These are phyloP conservation scores for Fulica atra DNA, from an alignment of 2,113 vertebrate genomes.

Conservation along the genomic window DNA sequence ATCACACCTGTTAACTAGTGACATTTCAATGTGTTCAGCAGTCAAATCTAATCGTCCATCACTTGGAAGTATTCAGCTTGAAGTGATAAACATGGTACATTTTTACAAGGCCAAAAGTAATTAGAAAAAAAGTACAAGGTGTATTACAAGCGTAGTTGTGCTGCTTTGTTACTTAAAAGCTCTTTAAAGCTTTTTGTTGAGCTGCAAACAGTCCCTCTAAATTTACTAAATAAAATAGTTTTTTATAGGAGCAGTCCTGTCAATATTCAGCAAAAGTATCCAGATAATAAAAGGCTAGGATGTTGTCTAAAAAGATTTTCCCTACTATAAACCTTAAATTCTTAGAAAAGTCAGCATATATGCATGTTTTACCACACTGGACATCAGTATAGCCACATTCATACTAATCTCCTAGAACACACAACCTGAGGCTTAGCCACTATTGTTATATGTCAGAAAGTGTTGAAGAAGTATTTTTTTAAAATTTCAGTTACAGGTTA, in stretches of 20 bases:
- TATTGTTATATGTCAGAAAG: neutral
- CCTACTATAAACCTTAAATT: neutral
- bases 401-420: neutral
- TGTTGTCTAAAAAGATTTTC: neutral
- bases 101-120: neutral
- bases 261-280: neutral
- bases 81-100: neutral
- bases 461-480: neutral
- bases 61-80: neutral
- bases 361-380: neutral
- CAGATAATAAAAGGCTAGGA: neutral
- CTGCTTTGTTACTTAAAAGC: neutral
- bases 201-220: neutral
- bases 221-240: neutral
- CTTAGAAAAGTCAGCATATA: neutral
- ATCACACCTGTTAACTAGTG: neutral
- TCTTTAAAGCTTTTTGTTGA: neutral
- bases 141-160: neutral
- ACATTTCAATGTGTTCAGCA: neutral
- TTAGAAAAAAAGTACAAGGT: neutral
- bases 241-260: neutral
- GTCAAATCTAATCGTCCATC: neutral
- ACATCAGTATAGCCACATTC: neutral
- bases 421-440: neutral
- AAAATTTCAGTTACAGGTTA: constrained; percentile 73